Evolutionary conservation across 2,797 vertebrate genomes (phyloP), one percentile per base, ranked within the genome.

Genomic region (Podarcis siculus): DNA sequence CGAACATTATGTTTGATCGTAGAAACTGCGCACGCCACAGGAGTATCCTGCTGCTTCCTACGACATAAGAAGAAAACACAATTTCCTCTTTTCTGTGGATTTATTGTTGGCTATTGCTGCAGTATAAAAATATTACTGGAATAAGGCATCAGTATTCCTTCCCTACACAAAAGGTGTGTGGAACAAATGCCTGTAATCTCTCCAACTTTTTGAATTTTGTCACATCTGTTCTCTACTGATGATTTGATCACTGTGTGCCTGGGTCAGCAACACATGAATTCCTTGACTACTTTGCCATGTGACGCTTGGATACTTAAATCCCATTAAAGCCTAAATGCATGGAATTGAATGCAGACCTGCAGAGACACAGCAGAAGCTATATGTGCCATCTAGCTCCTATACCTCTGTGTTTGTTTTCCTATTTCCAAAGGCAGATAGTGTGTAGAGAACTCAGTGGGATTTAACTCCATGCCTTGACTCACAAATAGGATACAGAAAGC

Each of bases 401-500:
- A 79, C 1, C 0, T 17, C 8, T 84, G 5, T 0, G 0, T 81
- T 58, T 9, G 76, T 87, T 91, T 92, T 90, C 8, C 21, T 82
- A 6, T 89, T 89, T 91, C 76, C 35, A 83, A 66, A 91, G 42
- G 8, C 79, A 85, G 45, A 13, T 2, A 69, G 5, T 8, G 0
- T 61, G 6, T 1, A 45, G 69, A 92, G n/a, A 90, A 58, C 25
- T 66, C 39, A 32, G 42, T 69, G 13, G 30, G 23, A 83, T 90
- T 90, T 80, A 72, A 55, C 5, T 2, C 64, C 83, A 12, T 72
- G 0, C 27, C 23, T 83, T 85, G 4, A 7, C 27, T 87, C n/a
- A 79, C 49, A 64, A 1, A 27, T 90, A 85, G 72, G 81, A 87
- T 91, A 90, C 2, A 89, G 35, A 95, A 92, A 93, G 15, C 30